phyloP scores from a whole-genome alignment of 2,888 invertebrate genomes.

The Theristus sp. region DNA sequence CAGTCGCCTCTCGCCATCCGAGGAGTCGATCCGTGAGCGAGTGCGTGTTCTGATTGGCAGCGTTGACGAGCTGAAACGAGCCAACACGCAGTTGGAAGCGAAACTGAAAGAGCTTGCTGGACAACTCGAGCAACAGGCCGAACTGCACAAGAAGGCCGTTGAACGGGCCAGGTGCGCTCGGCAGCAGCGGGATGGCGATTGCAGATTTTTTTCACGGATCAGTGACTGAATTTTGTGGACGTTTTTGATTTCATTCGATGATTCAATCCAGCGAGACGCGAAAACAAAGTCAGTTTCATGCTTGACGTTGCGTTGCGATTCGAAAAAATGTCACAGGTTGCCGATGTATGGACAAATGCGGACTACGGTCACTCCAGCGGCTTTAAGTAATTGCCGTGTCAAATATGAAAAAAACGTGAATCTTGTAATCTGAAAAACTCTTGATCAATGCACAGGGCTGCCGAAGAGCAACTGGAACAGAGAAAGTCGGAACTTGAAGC shows the following conservation, averaged over 20 bases:
- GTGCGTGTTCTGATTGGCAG: constrained; percentile 31
- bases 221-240: too few species aligned
- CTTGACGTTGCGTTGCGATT: background rate
- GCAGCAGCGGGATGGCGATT: too few species aligned
- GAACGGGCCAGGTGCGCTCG: constrained; percentile 37
- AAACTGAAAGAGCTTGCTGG: constrained; percentile 53
- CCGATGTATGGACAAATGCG: too few species aligned
- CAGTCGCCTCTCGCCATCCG: constrained; percentile 41
- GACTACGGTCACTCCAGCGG: too few species aligned
- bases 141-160: constrained; percentile 46
- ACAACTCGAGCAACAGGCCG: constrained; percentile 49
- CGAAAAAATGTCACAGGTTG: background rate
- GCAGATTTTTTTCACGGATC: too few species aligned
- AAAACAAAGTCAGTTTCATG: too few species aligned
- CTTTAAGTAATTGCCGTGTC: too few species aligned
- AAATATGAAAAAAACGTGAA: too few species aligned
- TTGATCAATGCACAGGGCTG: too few species aligned
- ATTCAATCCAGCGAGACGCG: too few species aligned
- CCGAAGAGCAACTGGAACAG: constrained; percentile 56
- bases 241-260: too few species aligned
- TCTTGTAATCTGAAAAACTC: too few species aligned
- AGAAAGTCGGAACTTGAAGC: constrained; percentile 56
- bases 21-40: constrained; percentile 51
- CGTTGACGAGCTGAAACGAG: background rate
- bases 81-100: constrained; percentile 46